Evolutionary conservation across 2,113 vertebrate genomes (phyloP).

Genomic region (Mionectes macconnelli): DNA sequence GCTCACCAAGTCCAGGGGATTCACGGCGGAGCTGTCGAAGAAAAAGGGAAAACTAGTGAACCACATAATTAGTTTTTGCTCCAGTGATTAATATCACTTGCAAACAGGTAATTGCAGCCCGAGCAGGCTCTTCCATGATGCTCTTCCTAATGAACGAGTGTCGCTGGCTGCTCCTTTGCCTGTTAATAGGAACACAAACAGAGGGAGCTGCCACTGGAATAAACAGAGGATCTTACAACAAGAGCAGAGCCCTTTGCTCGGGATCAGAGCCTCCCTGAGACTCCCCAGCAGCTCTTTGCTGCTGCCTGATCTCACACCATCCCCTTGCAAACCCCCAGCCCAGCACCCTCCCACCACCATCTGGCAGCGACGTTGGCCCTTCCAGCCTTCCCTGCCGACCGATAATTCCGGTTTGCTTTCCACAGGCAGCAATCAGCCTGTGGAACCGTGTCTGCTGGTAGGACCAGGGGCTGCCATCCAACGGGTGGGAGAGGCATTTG

Average conservation of each 20-base stretch:
- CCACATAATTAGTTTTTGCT: conserved; percentile 65
- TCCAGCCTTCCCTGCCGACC: background rate
- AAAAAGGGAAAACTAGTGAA: conserved; percentile 20
- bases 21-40: background rate
- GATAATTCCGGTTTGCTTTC: background rate
- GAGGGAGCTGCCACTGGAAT: background rate
- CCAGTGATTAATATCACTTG: conserved; percentile 40
- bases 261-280: background rate
- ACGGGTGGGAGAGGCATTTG: background rate
- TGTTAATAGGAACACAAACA: background rate
- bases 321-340: background rate
- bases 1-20: background rate
- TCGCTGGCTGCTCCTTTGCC: background rate
- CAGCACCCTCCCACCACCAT: background rate
- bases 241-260: background rate
- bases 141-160: background rate
- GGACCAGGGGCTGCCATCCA: background rate
- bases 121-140: background rate
- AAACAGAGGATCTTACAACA: background rate
- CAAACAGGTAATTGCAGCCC: conserved; percentile 44
- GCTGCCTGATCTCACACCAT: background rate
- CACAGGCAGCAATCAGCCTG: background rate
- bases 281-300: background rate
- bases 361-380: background rate
- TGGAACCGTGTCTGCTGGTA: fast-evolving